Evolutionary conservation across 37 sponge, comb jelly and placozoan genomes (phyloP).

Genomic region (Petrosia ficiformis): DNA sequence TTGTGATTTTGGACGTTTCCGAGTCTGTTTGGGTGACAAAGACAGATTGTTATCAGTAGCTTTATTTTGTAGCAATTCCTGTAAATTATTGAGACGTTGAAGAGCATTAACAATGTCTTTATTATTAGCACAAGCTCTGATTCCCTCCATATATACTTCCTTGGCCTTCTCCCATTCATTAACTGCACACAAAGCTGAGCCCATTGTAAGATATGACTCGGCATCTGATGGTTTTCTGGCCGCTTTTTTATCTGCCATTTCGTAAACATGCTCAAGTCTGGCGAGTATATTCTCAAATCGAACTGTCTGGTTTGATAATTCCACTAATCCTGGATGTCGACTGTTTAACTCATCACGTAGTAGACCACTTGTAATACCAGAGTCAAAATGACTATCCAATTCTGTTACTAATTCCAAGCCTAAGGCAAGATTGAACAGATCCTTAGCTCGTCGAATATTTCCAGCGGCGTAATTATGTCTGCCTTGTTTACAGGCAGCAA

Average conservation of each 20-base stretch:
- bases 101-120: not conserved
- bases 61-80: constrained; percentile 13
- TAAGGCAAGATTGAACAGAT: constrained; percentile 57
- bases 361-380: constrained; percentile 42
- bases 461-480: constrained; percentile 40
- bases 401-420: constrained; percentile 51
- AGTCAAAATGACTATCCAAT: constrained; percentile 49
- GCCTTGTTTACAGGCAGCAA: constrained; percentile 28
- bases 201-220: constrained; percentile 64
- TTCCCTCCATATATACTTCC: constrained; percentile 59
- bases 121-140: constrained; percentile 34
- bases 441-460: constrained; percentile 26
- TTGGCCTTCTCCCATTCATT: constrained; percentile 74
- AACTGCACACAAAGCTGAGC: constrained; percentile 51
- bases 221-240: constrained; percentile 16
- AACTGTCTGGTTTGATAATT: not conserved
- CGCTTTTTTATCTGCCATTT: constrained; percentile 14
- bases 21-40: not conserved
- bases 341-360: constrained; percentile 25
- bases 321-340: not conserved
- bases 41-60: constrained; percentile 2
- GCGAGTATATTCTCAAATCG: constrained; percentile 27
- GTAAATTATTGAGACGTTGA: not conserved
- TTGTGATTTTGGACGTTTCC: too few relatives aligned
- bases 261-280: constrained; percentile 18